These are phyloP conservation scores for Pelodytes ibericus DNA, from an alignment of 2,797 vertebrate species.

Conservation along the genomic window DNA sequence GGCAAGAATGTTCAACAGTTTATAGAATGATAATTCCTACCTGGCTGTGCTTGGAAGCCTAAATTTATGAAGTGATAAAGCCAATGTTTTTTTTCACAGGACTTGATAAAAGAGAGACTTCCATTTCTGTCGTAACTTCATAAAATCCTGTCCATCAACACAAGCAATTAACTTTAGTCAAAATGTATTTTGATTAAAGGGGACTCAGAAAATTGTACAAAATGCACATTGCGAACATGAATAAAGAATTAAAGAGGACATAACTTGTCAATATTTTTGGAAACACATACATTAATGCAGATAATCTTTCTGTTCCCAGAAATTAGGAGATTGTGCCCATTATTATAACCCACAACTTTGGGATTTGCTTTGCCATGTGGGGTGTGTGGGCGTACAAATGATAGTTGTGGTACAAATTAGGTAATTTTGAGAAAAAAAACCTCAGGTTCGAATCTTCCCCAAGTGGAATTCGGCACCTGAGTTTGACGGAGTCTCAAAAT, in stretches of 20 bases:
- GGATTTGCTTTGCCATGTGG: too few relatives aligned
- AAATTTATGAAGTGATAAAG: conserved; percentile 59
- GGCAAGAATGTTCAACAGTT: conserved; percentile 67
- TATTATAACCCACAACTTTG: too few relatives aligned
- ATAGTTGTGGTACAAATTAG: too few relatives aligned
- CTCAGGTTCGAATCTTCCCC: too few relatives aligned
- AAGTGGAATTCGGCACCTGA: too few relatives aligned
- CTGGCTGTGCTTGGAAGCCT: conserved; percentile 58
- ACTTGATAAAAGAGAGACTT: conserved; percentile 62
- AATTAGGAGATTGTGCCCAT: too few relatives aligned
- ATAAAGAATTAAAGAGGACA: background rate
- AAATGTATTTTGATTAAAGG: conserved; percentile 55
- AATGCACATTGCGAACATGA: background rate
- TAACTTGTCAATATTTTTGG: background rate
- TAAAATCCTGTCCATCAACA: conserved; percentile 62
- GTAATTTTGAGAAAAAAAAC: too few relatives aligned
- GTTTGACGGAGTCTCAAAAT: too few relatives aligned
- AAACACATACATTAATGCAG: too few relatives aligned
- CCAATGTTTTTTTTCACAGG: conserved; percentile 2
- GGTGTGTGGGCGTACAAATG: too few relatives aligned
- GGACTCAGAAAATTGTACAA: background rate
- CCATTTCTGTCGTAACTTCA: conserved; percentile 51
- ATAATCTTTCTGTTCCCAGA: too few relatives aligned
- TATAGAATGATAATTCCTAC: conserved; percentile 65
- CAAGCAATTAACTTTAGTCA: conserved; percentile 65